A percentile compares a stretch with the other conserved stretches of the same genome.
Evolutionary conservation across 2,113 vertebrate genomes (phyloP).

Genomic region (Noctilio leporinus): DNA sequence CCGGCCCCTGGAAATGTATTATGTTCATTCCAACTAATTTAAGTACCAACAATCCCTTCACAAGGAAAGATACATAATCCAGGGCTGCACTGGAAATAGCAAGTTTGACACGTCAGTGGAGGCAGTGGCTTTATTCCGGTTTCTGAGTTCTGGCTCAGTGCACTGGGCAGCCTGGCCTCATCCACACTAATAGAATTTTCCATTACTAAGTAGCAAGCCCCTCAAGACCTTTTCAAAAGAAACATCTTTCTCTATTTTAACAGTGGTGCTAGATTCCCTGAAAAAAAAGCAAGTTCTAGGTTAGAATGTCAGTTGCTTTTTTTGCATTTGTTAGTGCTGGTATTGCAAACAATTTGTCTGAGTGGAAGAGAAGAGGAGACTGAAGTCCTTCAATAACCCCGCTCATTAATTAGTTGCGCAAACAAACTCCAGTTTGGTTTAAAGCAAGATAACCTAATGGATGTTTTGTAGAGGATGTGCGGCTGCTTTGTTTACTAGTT

Average conservation of each 20-base stretch:
- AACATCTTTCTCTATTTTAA: slow-evolving; percentile 37
- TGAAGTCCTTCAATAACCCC: slow-evolving; percentile 64
- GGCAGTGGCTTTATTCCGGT: not conserved
- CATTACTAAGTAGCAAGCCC: not conserved
- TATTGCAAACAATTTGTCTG: slow-evolving; percentile 49
- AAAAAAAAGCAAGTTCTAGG: not conserved
- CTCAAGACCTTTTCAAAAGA: not conserved
- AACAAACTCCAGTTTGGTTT: slow-evolving; percentile 61
- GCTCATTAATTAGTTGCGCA: slow-evolving; percentile 64
- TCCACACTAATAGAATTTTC: not conserved
- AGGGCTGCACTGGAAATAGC: not conserved
- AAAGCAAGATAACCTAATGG: slow-evolving; percentile 70
- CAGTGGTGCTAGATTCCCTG: not conserved
- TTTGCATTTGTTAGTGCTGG: slow-evolving; percentile 39
- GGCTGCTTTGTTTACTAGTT: slow-evolving; percentile 54
- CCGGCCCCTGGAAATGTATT: not conserved
- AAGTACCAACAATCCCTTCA: not conserved
- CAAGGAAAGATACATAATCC: not conserved
- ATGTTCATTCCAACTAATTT: not conserved
- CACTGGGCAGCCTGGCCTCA: not conserved
- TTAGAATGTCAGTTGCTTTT: slow-evolving; percentile 28
- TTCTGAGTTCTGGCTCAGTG: not conserved
- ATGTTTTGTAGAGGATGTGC: slow-evolving; percentile 68
- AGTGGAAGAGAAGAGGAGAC: not conserved
- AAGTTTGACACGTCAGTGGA: not conserved